These are phyloP conservation scores for Lepidostoma basale DNA, from an alignment of 1,140 invertebrate genomes.

Conservation along the genomic window DNA sequence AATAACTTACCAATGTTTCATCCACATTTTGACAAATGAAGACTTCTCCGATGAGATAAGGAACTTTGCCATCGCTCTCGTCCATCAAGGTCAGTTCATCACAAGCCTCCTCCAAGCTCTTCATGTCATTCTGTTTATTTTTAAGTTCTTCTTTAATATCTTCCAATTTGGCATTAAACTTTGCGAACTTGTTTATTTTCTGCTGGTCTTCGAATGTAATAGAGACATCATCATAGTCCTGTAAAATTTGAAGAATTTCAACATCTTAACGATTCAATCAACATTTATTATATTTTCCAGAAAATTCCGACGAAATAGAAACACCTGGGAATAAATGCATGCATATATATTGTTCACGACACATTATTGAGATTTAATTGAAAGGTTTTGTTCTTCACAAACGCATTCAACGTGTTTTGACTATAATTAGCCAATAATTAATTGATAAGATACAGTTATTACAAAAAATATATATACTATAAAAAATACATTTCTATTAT, in stretches of 20 bases:
- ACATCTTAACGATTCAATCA: neutral
- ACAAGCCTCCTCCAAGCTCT: constrained; percentile 90
- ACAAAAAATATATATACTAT: too few species aligned
- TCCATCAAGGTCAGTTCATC: constrained; percentile 84
- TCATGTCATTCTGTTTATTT: constrained; percentile 85
- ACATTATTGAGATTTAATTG: too few species aligned
- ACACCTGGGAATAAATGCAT: too few species aligned
- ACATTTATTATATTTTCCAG: too few species aligned
- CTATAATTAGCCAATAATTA: too few species aligned
- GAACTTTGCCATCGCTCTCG: constrained; percentile 79
- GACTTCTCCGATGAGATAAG: constrained; percentile 88
- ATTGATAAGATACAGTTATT: too few species aligned
- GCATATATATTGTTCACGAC: too few species aligned
- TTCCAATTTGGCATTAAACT: constrained; percentile 89
- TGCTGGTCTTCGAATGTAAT: constrained; percentile 97
- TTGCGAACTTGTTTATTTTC: constrained; percentile 96
- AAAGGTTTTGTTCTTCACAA: too few species aligned
- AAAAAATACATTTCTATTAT: too few species aligned
- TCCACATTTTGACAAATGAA: constrained; percentile 80
- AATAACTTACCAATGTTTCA: constrained; percentile 70
- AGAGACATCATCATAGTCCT: constrained; percentile 87
- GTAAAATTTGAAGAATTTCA: constrained; percentile 23
- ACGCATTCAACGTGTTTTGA: too few species aligned
- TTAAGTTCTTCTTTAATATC: constrained; percentile 92
- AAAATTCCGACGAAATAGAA: too few species aligned